A percentile compares a stretch with the other conserved stretches of the same genome.
Conservation (phyloP, 2,888 invertebrate genomes). For the Lasius fuliginosus region DNA sequence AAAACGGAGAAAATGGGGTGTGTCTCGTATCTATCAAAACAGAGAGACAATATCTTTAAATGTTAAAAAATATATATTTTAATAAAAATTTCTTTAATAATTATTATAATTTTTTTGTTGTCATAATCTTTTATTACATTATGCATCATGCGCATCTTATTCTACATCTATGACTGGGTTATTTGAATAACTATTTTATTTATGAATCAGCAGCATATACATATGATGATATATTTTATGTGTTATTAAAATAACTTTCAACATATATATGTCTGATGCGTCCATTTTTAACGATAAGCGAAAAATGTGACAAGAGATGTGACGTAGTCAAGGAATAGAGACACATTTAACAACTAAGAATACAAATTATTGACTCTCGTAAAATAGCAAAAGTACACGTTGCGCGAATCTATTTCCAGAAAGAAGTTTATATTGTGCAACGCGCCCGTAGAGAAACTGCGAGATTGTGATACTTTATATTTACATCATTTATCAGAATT, state of each 20-base stretch:
- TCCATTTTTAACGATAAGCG: background rate
- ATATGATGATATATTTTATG: slow-evolving; percentile 7
- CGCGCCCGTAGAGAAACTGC: background rate
- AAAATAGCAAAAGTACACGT: background rate
- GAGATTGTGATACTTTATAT: background rate
- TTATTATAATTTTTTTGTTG: background rate
- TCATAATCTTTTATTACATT: background rate
- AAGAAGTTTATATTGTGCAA: background rate
- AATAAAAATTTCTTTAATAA: background rate
- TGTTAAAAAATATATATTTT: background rate
- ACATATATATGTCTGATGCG: background rate
- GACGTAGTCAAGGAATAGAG: background rate
- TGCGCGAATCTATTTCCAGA: background rate
- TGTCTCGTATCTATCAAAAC: background rate
- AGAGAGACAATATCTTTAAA: background rate
- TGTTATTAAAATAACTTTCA: slow-evolving; percentile 1
- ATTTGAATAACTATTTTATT: background rate
- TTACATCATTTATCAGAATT: background rate
- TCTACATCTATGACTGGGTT: background rate
- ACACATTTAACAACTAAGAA: background rate
- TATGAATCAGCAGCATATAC: slow-evolving; percentile 2
- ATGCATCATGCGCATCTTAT: background rate
- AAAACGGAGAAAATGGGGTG: background rate
- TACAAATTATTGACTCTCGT: background rate
- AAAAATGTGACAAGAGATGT: slow-evolving; percentile 7